Evolutionary conservation across 2,888 invertebrate genomes (phyloP), one percentile per base, ranked within the genome.

Genomic region (Dryomyza anilis): DNA sequence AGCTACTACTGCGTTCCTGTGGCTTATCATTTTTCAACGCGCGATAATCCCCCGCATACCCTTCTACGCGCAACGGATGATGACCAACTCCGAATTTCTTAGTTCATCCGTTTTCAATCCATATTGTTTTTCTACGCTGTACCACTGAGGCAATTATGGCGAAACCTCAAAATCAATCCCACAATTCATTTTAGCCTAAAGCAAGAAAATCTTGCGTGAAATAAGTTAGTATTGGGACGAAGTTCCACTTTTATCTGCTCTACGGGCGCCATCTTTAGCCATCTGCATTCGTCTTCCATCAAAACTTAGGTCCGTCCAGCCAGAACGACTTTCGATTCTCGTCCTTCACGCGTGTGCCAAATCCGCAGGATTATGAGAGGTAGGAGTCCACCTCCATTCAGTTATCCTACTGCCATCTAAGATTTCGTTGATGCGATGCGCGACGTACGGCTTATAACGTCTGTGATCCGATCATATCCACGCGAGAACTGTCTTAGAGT

Each of bases 371-470:
- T 65, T 66, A 1, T 58, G 27, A 7, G 56, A 46, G 21, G 29
- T 63, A 21, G 67, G 64, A 5, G 67, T 5, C 67, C 70, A 70
- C 16, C 68, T 33, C 64, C 64, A 66, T 12, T 67, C 45, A 7
- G 21, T 55, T 0, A 33, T 29, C 1, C 30, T 21, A 0, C 46
- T 58, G 2, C 27, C 39, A n/a, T 69, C 67, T 14, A 63, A 19
- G 12, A 69, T 60, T 56, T 67, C 65, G 12, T 43, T 62, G 0
- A 70, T 46, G 7, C 66, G 60, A 62, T 70, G 68, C 2, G 72
- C 70, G 30, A 74, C 71, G 36, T 70, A 75, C 16, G 71, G 70
- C 48, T 70, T 71, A 43, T 65, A 67, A 5, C 64, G 66, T 25
- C 69, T 62, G 19, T 64, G 62, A 33, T 69, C 63, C 0, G 67